Evolutionary conservation across 2,797 vertebrate species (phyloP).

Genomic region (Megaceryle alcyon): DNA sequence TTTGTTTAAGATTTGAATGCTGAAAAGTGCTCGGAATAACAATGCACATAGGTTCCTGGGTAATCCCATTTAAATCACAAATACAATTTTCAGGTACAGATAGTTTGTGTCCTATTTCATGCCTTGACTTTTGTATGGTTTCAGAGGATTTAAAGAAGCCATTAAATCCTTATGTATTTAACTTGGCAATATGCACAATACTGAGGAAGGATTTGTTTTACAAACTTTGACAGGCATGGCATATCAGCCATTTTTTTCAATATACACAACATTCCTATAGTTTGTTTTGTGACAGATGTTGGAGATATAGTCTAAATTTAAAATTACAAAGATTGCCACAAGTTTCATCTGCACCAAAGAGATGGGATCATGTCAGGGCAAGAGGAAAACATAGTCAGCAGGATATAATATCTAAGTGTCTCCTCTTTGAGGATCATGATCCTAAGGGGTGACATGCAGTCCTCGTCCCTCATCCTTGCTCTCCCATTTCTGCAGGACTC

Average conservation of each 20-base stretch:
- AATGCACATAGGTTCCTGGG: background rate
- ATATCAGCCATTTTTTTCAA: background rate
- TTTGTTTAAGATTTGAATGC: background rate
- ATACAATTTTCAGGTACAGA: background rate
- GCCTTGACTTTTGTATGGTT: background rate
- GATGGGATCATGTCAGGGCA: background rate
- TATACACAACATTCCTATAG: background rate
- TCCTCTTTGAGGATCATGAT: background rate
- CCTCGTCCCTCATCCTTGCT: background rate
- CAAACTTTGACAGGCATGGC: background rate
- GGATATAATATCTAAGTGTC: background rate
- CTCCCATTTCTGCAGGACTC: background rate
- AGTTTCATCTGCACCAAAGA: background rate
- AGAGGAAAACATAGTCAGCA: background rate
- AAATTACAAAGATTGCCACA: background rate
- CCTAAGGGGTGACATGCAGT: background rate
- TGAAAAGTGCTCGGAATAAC: background rate
- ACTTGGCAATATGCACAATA: background rate
- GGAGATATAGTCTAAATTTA: background rate
- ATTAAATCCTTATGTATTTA: conserved; percentile 25
- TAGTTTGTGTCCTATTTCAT: background rate
- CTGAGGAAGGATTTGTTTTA: background rate
- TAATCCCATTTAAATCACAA: conserved; percentile 13
- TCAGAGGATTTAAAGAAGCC: conserved; percentile 1
- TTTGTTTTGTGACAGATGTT: background rate